phyloP scores from a whole-genome alignment of 37 sponge, comb jelly and placozoan species.

The Agelas oroides region DNA sequence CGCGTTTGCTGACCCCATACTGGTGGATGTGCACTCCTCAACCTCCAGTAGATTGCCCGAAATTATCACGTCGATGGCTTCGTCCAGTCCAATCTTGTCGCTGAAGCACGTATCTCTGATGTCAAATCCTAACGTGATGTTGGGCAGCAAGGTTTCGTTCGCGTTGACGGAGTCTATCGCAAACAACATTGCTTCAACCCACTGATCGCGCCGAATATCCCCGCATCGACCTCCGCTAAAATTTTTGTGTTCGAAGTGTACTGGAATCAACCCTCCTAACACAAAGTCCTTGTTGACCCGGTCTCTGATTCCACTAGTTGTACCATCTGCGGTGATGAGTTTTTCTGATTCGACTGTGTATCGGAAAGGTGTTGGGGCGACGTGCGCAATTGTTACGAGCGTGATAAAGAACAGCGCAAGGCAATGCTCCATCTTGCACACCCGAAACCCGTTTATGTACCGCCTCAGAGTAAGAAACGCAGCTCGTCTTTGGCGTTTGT shows the following conservation, averaged over 20 bases:
- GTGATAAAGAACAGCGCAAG: too few species aligned
- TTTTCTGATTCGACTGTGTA: too few species aligned
- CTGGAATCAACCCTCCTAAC: constrained; percentile 85
- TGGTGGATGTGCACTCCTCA: neutral
- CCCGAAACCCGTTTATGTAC: too few species aligned
- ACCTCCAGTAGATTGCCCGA: constrained; percentile 25
- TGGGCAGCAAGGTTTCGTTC: constrained; percentile 43
- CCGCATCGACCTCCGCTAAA: neutral
- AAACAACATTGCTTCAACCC: constrained; percentile 83
- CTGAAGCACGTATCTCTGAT: constrained; percentile 80
- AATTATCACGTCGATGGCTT: constrained; percentile 62
- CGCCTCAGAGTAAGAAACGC: too few species aligned
- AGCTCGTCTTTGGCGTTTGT: too few species aligned
- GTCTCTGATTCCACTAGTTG: too few species aligned
- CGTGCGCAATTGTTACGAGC: too few species aligned
- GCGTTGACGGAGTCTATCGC: constrained; percentile 73
- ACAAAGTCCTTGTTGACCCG: constrained; percentile 38
- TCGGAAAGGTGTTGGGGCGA: too few species aligned
- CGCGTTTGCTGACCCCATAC: neutral
- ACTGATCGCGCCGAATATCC: neutral
- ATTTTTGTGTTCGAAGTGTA: constrained; percentile 8
- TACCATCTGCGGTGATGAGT: too few species aligned
- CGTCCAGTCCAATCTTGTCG: constrained; percentile 60
- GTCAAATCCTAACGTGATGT: constrained; percentile 70
- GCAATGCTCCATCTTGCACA: too few species aligned